Conservation (phyloP, 2,113 vertebrate genomes). For the Hypomesus transpacificus region DNA sequence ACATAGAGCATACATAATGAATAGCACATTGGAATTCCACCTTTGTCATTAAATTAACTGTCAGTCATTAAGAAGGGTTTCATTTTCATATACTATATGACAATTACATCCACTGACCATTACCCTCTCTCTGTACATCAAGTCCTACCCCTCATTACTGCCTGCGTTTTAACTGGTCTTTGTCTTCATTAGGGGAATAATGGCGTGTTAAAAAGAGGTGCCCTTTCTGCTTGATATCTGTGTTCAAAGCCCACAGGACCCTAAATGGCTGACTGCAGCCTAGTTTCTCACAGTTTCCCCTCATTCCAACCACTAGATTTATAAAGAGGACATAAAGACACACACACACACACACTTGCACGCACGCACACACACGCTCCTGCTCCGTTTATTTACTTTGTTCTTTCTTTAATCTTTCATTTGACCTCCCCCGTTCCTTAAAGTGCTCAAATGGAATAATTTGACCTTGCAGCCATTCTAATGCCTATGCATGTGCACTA, state of each 20-base stretch:
- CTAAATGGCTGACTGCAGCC: background rate
- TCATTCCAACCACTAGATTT: background rate
- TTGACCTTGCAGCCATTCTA: conserved; percentile 52
- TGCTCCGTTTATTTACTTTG: background rate
- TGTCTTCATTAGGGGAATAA: background rate
- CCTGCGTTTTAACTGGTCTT: background rate
- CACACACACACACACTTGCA: conserved; percentile 2
- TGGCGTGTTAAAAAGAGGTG: background rate
- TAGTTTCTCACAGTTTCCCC: background rate
- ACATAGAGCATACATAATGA: background rate
- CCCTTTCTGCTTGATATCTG: background rate
- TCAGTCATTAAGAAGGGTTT: background rate
- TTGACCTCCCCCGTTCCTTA: conserved; percentile 8
- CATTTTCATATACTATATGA: background rate
- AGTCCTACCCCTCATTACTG: background rate
- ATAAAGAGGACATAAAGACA: background rate
- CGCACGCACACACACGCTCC: background rate
- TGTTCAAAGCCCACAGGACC: background rate
- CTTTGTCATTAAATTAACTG: background rate
- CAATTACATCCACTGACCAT: background rate
- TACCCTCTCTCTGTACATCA: background rate
- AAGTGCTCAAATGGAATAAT: conserved; percentile 46
- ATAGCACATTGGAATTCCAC: background rate
- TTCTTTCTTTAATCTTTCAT: background rate
- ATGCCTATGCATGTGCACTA: conserved; percentile 36